These are phyloP conservation scores for Procavia capensis DNA, from an alignment of 2,113 vertebrate genomes.

Conservation along the genomic window DNA sequence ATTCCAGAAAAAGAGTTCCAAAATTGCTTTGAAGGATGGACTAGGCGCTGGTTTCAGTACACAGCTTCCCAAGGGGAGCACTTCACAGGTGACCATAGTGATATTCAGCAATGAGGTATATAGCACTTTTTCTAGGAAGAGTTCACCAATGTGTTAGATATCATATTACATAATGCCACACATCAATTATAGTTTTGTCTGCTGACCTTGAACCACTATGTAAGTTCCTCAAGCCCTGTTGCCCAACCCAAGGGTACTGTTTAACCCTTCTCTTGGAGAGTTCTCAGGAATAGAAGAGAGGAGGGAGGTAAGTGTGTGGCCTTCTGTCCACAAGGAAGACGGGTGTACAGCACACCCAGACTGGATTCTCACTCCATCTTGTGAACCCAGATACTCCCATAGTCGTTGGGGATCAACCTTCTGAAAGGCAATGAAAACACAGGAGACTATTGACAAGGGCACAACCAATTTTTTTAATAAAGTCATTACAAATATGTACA, in stretches of 20 bases:
- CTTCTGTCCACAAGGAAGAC: not conserved
- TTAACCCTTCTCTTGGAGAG: not conserved
- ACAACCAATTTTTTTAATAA: slow-evolving; percentile 89
- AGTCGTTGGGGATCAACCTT: not conserved
- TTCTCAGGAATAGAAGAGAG: not conserved
- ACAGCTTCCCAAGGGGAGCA: too few relatives aligned
- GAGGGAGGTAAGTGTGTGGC: not conserved
- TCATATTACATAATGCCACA: too few relatives aligned
- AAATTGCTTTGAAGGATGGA: too few relatives aligned
- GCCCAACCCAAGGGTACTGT: not conserved
- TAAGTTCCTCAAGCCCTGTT: not conserved
- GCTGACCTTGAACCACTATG: not conserved
- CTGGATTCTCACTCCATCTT: not conserved
- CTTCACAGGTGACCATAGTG: too few relatives aligned
- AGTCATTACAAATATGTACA: slow-evolving; percentile 92
- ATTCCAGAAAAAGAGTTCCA: too few relatives aligned
- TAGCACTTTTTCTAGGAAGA: too few relatives aligned
- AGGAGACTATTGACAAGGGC: slow-evolving; percentile 55
- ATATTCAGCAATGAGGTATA: too few relatives aligned
- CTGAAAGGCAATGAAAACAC: slow-evolving; percentile 63
- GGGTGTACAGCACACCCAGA: not conserved
- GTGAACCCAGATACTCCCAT: not conserved
- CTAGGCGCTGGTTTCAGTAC: too few relatives aligned
- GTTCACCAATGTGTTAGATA: too few relatives aligned
- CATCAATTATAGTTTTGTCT: not conserved